Evolutionary conservation across 2,113 vertebrate species (phyloP).

Genomic region (Sorex fumeus): DNA sequence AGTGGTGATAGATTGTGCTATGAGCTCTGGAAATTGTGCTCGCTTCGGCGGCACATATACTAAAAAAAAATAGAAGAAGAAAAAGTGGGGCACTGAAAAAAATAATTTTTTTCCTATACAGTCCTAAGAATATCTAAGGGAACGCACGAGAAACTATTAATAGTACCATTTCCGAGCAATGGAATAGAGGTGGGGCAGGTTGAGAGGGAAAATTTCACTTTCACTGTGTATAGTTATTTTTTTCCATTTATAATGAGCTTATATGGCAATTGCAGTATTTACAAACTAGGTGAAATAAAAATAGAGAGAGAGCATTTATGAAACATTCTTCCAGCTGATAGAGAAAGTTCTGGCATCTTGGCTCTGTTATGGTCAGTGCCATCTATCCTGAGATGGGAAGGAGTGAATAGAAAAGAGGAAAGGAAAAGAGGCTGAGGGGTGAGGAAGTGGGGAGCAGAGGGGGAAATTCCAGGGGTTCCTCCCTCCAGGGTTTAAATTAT

Average conservation of each 20-base stretch:
- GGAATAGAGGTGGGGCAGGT: not conserved
- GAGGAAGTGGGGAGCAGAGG: too few species aligned
- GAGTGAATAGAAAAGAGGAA: too few species aligned
- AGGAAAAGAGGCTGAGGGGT: too few species aligned
- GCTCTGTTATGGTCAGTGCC: not conserved
- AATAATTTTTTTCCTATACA: conserved; percentile 58
- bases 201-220: conserved; percentile 23
- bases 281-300: conserved; percentile 23
- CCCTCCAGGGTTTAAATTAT: not conserved
- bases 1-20: conserved; percentile 48
- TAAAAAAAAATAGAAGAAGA: not conserved
- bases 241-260: not conserved
- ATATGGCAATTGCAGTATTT: not conserved
- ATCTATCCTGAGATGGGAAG: not conserved
- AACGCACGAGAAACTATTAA: conserved; percentile 70
- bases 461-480: not conserved
- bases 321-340: not conserved
- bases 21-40: conserved; percentile 53
- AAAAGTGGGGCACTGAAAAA: conserved; percentile 74
- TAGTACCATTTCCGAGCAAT: conserved; percentile 56
- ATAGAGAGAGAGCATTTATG: not conserved
- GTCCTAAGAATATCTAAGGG: conserved; percentile 65
- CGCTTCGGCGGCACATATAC: too few species aligned
- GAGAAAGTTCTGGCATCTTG: not conserved
- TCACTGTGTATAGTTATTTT: not conserved